Evolutionary conservation across 2,888 invertebrate genomes (phyloP), one percentile per base, ranked within the genome.

Genomic region (Parnassius mnemosyne): DNA sequence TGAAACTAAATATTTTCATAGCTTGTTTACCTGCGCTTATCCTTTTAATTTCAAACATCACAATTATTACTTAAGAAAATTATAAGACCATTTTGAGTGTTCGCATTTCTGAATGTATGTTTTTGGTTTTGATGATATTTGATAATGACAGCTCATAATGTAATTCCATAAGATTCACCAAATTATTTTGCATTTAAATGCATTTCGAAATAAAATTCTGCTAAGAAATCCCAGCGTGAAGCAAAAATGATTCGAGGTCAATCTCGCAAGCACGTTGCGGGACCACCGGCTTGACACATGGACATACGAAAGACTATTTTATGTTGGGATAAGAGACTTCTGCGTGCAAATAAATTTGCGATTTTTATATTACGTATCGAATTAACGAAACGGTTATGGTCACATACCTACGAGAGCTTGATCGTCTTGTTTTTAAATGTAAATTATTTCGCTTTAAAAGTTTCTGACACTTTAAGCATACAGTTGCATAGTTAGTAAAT

Each of bases 341-440:
- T 69, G 64, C 77, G 74, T 69, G 79, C 73, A 64, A 78, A 88
- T 89, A 89, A 89, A 88, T 81, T 85, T 75, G 77, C 80, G 77
- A 73, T 81, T 87, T 89, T 89, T 87, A 87, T 87, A 81, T 73
- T 76, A 80, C 79, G 71, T 78, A 81, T 83, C 80, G 77, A 82
- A 87, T 87, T 85, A 85, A 84, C 70, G 73, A 67, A 71, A 73
- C 71, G 74, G 74, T 69, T 65, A 69, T 66, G 68, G 57, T 68
- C 71, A 73, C 70, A 74, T 65, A 70, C 67, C 71, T 65, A 52
- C 16, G 70, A 75, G 78, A 78, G 72, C 66, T 72, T 72, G 69
- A 71, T 70, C 71, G 25, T 63, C 60, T 79, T 73, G 74, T 80
- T 78, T 78, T 49, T 49, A 49, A 9, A 9, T 73, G 69, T 65